Base-by-base conservation (phyloP, 2,888 invertebrate genomes). In the Tachystola acroxantha region DNA sequence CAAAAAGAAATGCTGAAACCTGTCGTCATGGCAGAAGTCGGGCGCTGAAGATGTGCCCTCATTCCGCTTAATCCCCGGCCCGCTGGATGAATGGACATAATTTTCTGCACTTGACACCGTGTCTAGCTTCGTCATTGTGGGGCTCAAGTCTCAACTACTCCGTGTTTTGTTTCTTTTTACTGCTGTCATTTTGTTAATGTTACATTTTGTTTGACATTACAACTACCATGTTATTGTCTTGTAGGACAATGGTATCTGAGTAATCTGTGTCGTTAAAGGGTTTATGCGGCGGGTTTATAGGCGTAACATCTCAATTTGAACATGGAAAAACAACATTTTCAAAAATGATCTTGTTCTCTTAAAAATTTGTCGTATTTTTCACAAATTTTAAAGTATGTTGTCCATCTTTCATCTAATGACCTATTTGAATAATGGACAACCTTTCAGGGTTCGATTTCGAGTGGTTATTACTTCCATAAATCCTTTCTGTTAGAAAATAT, bases 91-190 rank as follows among this genome's bases (percentile, higher is more conserved):
- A 85, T 84, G 79, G 75, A 82, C 78, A 84, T 80, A 80, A 85
- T 84, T 84, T 82, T 77, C 82, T 82, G 79, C 70, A 76, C 82
- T 82, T 85, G 82, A 86, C 80, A 79, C 75, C 65, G 70, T 63
- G 73, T 78, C 80, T 69, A 53, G 60, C 59, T 57, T 55, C 64
- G 67, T 73, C 77, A 80, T 78, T 80, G 81, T 76, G 64, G 37
- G 57, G 58, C 63, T 64, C 67, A 24, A 24, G 16, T 16, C 24
- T 24, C 24, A 62, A 72, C 68, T 62, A 60, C 56, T 61, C 51
- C 44, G 49, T 50, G 64, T 68, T 76, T 75, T 72, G 69, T 73
- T 68, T 67, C 56, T 69, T 80, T 79, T 80, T 76, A 78, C 76
- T 72, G 65, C 74, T 62, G 62, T 63, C 63, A 65, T 59, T 16